Base-by-base conservation (phyloP, 2,113 vertebrate genomes). In the Tapirus terrestris region DNA sequence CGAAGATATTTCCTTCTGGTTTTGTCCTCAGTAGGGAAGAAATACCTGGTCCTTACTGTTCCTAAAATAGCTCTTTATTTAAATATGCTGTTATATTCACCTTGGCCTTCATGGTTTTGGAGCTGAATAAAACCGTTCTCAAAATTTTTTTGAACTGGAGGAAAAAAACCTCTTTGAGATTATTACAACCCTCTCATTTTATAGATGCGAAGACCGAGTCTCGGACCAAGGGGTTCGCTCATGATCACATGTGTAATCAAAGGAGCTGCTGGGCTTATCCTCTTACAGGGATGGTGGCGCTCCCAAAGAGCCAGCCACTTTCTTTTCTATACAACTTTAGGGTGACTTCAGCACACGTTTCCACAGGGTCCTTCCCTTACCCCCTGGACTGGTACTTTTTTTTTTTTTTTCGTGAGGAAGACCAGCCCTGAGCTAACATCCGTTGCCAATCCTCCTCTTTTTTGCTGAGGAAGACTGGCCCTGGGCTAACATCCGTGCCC, bases 21-120 rank as follows among this genome's bases (percentile, higher is more conserved):
- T 77, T 77, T 33, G 33, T 79, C 75, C 36, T 76, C n/a, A 77
- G 33, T 45, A 27, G 76, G 79, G 43, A 96, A 88, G 79, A 88
- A 79, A 48, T 84, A 77, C 13, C 31, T 94, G 73, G 67, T 84
- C 89, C 48, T 75, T 48, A 31, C 60, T 89, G 87, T 67, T 93
- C 33, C 60, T 89, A 89, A 97, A 77, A 82, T 72, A 93, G 29
- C 58, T 82, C 48, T 90, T 84, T 48, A 45, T 92, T 96, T 87
- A 90, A 95, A 23, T 61, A 12, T 39, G 36, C 21, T 79, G 16
- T 75, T 68, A 5, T 2, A 33, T 25, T 80, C 18, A 63, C 56
- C 85, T 53, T 67, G 67, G 29, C 60, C 89, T 61, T 68, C 21
- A 43, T 60, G 70, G 31, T 85, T 43, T 89, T 73, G 27, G 86